Percentiles rank a stretch among this genome's conserved stretches.
These are phyloP conservation scores for Agrotis segetum DNA, from an alignment of 2,888 invertebrate species.

Conservation along the genomic window DNA sequence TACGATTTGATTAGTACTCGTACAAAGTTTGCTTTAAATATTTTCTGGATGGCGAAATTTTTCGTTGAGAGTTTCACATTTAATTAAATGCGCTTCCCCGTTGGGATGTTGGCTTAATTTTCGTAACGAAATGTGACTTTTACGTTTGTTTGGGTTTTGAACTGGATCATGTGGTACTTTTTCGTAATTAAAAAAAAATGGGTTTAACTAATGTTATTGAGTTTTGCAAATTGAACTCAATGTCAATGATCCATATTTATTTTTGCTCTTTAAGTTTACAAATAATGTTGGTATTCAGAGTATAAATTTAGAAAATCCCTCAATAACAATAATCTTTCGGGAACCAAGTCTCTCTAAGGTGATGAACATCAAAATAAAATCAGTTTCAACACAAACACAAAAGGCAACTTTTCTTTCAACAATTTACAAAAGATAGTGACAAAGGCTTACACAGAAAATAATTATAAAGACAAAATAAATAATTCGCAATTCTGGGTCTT, in stretches of 20 bases:
- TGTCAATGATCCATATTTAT: no score
- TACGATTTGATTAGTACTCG: slow-evolving; percentile 40
- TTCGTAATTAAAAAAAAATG: no score
- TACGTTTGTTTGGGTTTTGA: not conserved
- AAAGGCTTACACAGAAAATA: not conserved
- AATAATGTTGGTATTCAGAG: no score
- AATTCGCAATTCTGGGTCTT: not conserved
- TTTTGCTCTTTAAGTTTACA: no score
- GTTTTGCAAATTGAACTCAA: no score
- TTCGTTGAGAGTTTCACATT: not conserved
- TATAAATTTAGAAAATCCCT: no score
- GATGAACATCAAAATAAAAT: no score
- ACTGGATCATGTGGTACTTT: no score
- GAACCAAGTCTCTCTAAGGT: no score
- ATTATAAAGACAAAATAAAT: not conserved
- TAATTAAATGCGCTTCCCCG: slow-evolving; percentile 9
- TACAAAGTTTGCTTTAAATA: slow-evolving; percentile 23
- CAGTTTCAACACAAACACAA: not conserved
- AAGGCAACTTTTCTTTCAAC: not conserved
- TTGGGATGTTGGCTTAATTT: not conserved
- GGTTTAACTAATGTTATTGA: no score
- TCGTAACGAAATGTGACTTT: not conserved
- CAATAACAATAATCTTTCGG: no score
- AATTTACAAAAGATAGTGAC: not conserved
- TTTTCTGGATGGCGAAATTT: slow-evolving; percentile 6